A percentile compares a stretch with the other conserved stretches of the same genome.
Evolutionary conservation across 2,797 vertebrate species (phyloP).

Genomic region (Syngnathus acus): DNA sequence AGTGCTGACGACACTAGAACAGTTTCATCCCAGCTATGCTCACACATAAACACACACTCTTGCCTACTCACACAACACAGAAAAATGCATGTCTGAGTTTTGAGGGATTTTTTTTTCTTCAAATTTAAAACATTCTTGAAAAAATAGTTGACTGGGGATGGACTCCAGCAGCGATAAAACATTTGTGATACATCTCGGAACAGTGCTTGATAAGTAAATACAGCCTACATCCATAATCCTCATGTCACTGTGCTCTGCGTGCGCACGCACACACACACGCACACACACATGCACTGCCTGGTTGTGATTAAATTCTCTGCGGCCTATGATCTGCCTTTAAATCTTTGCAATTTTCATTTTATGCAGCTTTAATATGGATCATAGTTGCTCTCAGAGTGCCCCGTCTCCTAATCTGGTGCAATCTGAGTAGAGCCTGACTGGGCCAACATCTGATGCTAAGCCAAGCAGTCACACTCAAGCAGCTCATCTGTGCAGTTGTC

Average conservation of each 20-base stretch:
- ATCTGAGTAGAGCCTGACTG: slow-evolving; percentile 79
- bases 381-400: slow-evolving; percentile 73
- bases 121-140: slow-evolving; percentile 28
- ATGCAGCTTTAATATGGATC: slow-evolving; percentile 93
- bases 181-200: slow-evolving; percentile 57
- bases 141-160: slow-evolving; percentile 15
- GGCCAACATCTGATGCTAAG: slow-evolving; percentile 78
- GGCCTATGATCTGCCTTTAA: slow-evolving; percentile 84
- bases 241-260: slow-evolving; percentile 50
- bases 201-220: slow-evolving; percentile 68
- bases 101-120: slow-evolving; percentile 14
- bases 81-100: slow-evolving; percentile 32
- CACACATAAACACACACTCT: slow-evolving; percentile 31
- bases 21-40: slow-evolving; percentile 49
- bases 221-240: slow-evolving; percentile 66
- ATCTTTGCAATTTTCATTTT: slow-evolving; percentile 98
- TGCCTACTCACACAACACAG: slow-evolving; percentile 45
- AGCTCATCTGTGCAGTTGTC: slow-evolving; percentile 29
- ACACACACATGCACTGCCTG: slow-evolving; percentile 51
- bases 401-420: slow-evolving; percentile 84
- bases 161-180: slow-evolving; percentile 31
- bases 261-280: slow-evolving; percentile 30
- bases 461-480: slow-evolving; percentile 63
- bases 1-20: slow-evolving; percentile 53
- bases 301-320: slow-evolving; percentile 88